phyloP scores from a whole-genome alignment of 53 echinoderm and acorn worm genomes.

The Luidia sarsii region DNA sequence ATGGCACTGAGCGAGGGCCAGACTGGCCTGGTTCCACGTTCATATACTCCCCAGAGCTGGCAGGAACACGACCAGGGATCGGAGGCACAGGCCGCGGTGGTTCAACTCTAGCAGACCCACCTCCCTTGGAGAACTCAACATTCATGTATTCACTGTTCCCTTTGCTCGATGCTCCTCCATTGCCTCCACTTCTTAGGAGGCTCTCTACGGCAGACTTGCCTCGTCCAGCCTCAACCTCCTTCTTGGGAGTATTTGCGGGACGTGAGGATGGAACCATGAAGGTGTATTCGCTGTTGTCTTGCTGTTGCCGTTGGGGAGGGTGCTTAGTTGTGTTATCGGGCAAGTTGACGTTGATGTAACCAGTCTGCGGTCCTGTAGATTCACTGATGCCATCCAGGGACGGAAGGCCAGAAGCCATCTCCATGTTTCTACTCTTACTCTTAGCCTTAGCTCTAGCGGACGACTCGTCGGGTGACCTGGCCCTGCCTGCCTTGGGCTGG shows the following conservation, averaged over 20 bases:
- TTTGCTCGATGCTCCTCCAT: constrained; percentile 7
- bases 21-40: constrained; percentile 65
- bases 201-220: constrained; percentile 42
- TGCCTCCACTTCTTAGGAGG: constrained; percentile 16
- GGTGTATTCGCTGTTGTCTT: constrained; percentile 45
- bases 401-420: too few relatives aligned
- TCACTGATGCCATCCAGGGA: constrained; percentile 39
- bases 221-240: neutral
- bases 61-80: neutral
- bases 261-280: constrained; percentile 41
- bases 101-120: constrained; percentile 6
- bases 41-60: constrained; percentile 62
- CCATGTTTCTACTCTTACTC: too few relatives aligned
- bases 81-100: constrained; percentile 48
- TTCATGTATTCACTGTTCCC: constrained; percentile 66
- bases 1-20: constrained; percentile 47
- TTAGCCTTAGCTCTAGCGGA: neutral
- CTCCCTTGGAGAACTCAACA: constrained; percentile 55
- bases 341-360: constrained; percentile 52
- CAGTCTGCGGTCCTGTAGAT: neutral
- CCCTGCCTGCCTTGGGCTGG: constrained; percentile 36
- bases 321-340: constrained; percentile 16
- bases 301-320: too few relatives aligned
- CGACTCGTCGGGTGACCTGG: constrained; percentile 20
- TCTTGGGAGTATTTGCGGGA: constrained; percentile 8